A percentile compares a stretch with the other conserved stretches of the same genome.
Evolutionary conservation across 2,888 invertebrate species (phyloP).

Genomic region (Phalera bucephala): DNA sequence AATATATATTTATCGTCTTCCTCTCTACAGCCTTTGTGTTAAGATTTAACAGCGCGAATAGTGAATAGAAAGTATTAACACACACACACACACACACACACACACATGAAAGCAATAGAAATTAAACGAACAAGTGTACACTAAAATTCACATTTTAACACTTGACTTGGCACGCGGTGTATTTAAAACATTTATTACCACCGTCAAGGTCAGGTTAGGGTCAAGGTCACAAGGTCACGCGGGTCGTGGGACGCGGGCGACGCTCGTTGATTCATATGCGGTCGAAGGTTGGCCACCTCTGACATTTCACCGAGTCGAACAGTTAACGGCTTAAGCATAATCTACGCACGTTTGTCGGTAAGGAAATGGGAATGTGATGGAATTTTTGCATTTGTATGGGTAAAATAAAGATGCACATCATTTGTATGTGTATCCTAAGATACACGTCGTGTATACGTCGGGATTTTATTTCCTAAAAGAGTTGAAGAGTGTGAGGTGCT

Average conservation of each 20-base stretch:
- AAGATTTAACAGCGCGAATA: too few species aligned
- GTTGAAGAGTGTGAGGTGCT: too few species aligned
- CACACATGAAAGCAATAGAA: too few species aligned
- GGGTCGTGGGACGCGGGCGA: constrained; percentile 66
- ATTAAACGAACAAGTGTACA: too few species aligned
- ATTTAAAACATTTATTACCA: constrained; percentile 34
- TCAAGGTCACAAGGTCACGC: constrained; percentile 33
- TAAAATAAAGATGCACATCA: too few species aligned
- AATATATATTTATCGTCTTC: too few species aligned
- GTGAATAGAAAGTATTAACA: too few species aligned
- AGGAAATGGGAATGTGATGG: not conserved
- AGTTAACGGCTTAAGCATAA: constrained; percentile 12
- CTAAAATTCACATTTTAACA: constrained; percentile 1
- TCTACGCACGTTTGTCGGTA: not conserved
- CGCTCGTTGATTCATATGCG: constrained; percentile 56
- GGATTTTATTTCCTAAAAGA: too few species aligned
- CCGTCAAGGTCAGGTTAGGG: constrained; percentile 37
- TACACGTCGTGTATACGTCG: too few species aligned
- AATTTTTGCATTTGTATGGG: not conserved
- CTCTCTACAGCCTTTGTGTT: too few species aligned
- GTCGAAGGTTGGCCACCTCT: constrained; percentile 66
- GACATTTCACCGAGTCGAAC: constrained; percentile 48
- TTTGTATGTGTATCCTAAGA: too few species aligned
- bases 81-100: too few species aligned
- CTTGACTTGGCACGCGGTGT: constrained; percentile 5